phyloP scores from a whole-genome alignment of 64 coral and sea anemone species.

The Platygyra sinensis region DNA sequence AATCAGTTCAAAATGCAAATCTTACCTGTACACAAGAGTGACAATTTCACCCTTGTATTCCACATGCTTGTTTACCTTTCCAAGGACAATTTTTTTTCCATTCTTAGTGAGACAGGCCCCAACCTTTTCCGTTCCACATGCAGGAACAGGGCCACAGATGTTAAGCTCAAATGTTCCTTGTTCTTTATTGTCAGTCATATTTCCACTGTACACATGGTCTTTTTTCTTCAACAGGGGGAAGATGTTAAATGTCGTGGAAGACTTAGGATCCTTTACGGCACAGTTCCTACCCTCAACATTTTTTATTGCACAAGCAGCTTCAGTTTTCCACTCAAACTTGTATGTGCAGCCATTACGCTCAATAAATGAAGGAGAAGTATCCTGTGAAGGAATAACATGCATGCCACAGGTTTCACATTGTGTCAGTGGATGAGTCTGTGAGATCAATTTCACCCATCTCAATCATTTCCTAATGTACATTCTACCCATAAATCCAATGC shows the following conservation, averaged over 20 bases:
- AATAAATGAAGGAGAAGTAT: constrained; percentile 9
- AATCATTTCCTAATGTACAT: background rate
- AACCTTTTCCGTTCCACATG: background rate
- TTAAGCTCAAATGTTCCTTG: constrained; percentile 35
- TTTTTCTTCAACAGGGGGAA: background rate
- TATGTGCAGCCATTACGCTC: constrained; percentile 10
- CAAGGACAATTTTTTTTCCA: constrained; percentile 22
- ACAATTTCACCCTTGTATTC: constrained; percentile 51
- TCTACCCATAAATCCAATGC: background rate
- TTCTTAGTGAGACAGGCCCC: constrained; percentile 40
- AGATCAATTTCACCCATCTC: background rate
- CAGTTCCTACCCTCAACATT: constrained; percentile 42
- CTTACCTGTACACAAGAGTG: constrained; percentile 50
- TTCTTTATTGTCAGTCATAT: background rate
- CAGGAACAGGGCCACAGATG: constrained; percentile 33
- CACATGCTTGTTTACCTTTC: background rate
- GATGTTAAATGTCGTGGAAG: constrained; percentile 54
- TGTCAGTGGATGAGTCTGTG: background rate
- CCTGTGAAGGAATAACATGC: background rate
- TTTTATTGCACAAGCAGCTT: constrained; percentile 50
- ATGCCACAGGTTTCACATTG: background rate
- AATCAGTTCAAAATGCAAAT: background rate
- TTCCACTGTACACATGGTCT: background rate
- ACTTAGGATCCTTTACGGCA: constrained; percentile 54
- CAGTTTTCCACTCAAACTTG: constrained; percentile 42